These are phyloP conservation scores for Erebia aethiops DNA, from an alignment of 2,888 invertebrate species.

Conservation along the genomic window DNA sequence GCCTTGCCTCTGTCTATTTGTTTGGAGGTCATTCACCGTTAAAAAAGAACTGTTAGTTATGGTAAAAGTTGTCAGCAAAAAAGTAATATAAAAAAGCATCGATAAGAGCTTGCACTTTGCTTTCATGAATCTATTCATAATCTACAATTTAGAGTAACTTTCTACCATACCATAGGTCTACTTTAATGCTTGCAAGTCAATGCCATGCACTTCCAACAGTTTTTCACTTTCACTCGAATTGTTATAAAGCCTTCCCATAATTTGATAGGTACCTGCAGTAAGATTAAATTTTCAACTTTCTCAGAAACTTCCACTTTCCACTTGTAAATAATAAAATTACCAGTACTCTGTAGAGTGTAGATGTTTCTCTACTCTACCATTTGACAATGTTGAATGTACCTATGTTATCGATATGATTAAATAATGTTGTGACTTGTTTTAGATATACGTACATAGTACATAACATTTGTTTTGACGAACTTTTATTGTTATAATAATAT, in stretches of 20 bases:
- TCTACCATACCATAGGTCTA: constrained; percentile 39
- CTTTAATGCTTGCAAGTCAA: constrained; percentile 39
- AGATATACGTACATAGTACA: neutral
- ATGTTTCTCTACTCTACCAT: neutral
- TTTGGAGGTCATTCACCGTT: constrained; percentile 21
- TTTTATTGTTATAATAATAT: constrained; percentile 7
- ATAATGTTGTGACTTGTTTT: neutral
- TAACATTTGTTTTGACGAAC: constrained; percentile 14
- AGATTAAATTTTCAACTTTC: neutral
- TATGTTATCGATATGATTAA: neutral
- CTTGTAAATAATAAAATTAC: neutral
- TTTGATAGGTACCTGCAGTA: constrained; percentile 27
- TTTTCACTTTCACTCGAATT: constrained; percentile 44
- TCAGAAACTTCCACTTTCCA: neutral
- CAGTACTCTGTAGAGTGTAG: neutral
- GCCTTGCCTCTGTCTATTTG: neutral
- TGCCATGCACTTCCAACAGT: constrained; percentile 34
- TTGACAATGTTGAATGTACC: neutral
- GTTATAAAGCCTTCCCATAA: constrained; percentile 10
- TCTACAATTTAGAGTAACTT: constrained; percentile 41
- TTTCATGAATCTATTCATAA: constrained; percentile 35
- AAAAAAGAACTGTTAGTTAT: neutral
- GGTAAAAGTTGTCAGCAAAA: constrained; percentile 4
- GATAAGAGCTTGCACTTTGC: constrained; percentile 23
- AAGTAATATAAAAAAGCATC: constrained; percentile 14